These are phyloP conservation scores for Ceriagrion tenellum DNA, from an alignment of 2,888 invertebrate species.

Conservation along the genomic window DNA sequence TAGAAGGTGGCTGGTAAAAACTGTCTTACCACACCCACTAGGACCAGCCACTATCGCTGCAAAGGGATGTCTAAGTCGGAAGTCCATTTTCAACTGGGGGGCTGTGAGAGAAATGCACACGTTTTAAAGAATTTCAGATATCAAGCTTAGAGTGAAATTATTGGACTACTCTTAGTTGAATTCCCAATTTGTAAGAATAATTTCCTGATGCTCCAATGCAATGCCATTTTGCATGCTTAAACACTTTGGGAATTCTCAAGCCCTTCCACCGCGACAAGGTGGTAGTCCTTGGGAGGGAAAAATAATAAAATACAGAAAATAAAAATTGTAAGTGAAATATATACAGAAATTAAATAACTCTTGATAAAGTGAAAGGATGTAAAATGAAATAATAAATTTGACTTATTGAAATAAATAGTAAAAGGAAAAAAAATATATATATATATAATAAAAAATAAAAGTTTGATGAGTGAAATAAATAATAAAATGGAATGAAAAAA, in stretches of 20 bases:
- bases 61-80: conserved; percentile 44
- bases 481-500: too few relatives aligned
- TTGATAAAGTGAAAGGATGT: too few relatives aligned
- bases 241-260: background rate
- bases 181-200: background rate
- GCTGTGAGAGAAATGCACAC: background rate
- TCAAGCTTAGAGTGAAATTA: background rate
- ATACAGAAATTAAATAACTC: too few relatives aligned
- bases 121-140: background rate
- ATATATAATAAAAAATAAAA: too few relatives aligned
- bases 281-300: background rate
- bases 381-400: too few relatives aligned
- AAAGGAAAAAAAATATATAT: too few relatives aligned
- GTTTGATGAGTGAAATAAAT: too few relatives aligned
- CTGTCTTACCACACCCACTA: conserved; percentile 30
- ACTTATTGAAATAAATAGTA: too few relatives aligned
- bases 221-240: conserved; percentile 38
- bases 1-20: background rate
- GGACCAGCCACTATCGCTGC: conserved; percentile 46
- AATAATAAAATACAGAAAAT: too few relatives aligned
- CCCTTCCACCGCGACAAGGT: conserved; percentile 2
- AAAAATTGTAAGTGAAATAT: too few relatives aligned
- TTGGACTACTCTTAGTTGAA: background rate
- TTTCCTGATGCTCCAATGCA: too few relatives aligned
- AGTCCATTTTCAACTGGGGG: conserved; percentile 20